Evolutionary conservation across 2,113 vertebrate genomes (phyloP).

Genomic region (Alethe castanea): DNA sequence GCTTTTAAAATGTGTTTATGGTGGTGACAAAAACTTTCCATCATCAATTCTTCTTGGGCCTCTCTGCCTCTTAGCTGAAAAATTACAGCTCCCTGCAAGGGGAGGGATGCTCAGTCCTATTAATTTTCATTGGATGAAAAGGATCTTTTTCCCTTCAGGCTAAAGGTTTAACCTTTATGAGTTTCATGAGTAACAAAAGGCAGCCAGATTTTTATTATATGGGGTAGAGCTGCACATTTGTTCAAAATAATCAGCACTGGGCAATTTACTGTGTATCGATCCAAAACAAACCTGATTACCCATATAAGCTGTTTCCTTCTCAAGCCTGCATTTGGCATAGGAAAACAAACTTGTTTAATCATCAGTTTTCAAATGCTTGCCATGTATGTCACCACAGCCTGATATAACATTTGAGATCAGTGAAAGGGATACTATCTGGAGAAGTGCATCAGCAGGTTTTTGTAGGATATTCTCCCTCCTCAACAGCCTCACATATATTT

Average conservation of each 20-base stretch:
- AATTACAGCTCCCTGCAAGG: conserved; percentile 13
- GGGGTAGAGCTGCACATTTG: not conserved
- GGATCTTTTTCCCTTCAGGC: conserved; percentile 18
- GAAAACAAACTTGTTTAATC: conserved; percentile 35
- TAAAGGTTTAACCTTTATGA: conserved; percentile 52
- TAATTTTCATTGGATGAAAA: conserved; percentile 36
- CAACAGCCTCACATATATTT: not conserved
- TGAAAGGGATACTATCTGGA: not conserved
- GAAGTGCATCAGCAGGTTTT: not conserved
- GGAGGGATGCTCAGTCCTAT: not conserved
- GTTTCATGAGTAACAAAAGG: conserved; percentile 26
- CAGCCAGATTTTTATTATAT: conserved; percentile 36
- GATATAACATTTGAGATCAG: not conserved
- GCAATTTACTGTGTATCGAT: not conserved
- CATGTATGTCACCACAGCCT: not conserved
- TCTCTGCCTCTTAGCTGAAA: conserved; percentile 18
- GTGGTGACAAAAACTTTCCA: conserved; percentile 48
- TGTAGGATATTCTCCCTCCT: not conserved
- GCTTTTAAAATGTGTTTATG: conserved; percentile 15
- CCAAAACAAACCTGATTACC: conserved; percentile 38
- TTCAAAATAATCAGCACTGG: conserved; percentile 48
- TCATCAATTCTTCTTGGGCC: conserved; percentile 40
- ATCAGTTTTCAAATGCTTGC: conserved; percentile 1
- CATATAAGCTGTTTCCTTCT: conserved; percentile 17
- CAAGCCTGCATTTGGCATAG: not conserved